Evolutionary conservation across 2,888 invertebrate species (phyloP).

Genomic region (Diogma glabrata): DNA sequence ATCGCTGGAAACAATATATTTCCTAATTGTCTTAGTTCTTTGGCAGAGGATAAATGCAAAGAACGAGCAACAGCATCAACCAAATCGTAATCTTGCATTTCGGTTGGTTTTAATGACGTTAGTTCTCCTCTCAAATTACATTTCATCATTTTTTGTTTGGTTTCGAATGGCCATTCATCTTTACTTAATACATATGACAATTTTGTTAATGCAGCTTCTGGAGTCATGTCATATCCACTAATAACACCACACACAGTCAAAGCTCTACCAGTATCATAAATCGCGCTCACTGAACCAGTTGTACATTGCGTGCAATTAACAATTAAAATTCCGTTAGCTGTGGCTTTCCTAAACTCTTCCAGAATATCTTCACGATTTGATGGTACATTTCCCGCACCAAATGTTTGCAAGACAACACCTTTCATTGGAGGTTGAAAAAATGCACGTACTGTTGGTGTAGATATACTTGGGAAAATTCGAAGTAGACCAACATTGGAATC

Average conservation of each 20-base stretch:
- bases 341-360: slow-evolving; percentile 55
- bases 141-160: slow-evolving; percentile 64
- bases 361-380: slow-evolving; percentile 70
- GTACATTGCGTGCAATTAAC: slow-evolving; percentile 88
- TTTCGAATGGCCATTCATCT: slow-evolving; percentile 48
- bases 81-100: slow-evolving; percentile 40
- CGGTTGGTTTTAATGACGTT: slow-evolving; percentile 36
- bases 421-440: slow-evolving; percentile 64
- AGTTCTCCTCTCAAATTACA: slow-evolving; percentile 72
- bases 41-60: slow-evolving; percentile 42
- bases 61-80: slow-evolving; percentile 48
- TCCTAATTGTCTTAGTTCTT: slow-evolving; percentile 43
- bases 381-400: slow-evolving; percentile 90
- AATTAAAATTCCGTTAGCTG: slow-evolving; percentile 66
- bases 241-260: slow-evolving; percentile 29
- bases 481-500: slow-evolving; percentile 77
- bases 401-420: slow-evolving; percentile 81
- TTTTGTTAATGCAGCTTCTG: slow-evolving; percentile 88
- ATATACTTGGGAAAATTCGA: slow-evolving; percentile 85
- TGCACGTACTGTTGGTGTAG: slow-evolving; percentile 57
- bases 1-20: slow-evolving; percentile 58
- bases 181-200: slow-evolving; percentile 81
- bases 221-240: slow-evolving; percentile 46
- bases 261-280: slow-evolving; percentile 77
- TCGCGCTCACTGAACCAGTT: slow-evolving; percentile 64